Conservation (phyloP, 1,140 invertebrate species). For the Choristoneura fumiferana region DNA sequence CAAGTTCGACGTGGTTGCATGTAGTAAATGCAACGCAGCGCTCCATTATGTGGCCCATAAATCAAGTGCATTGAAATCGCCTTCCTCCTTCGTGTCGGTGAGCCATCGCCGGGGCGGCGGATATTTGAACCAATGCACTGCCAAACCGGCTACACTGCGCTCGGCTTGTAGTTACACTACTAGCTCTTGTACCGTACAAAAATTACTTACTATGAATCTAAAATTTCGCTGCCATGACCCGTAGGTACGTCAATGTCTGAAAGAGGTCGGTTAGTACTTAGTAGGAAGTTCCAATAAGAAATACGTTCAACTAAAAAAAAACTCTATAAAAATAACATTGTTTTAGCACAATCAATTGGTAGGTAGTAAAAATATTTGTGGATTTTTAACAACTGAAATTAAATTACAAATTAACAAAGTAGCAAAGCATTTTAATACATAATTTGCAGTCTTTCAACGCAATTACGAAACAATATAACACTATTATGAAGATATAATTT, state of each 20-base stretch:
- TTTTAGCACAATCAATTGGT: too few species aligned
- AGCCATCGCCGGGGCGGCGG: conserved; percentile 47
- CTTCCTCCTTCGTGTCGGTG: conserved; percentile 61
- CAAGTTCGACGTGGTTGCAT: conserved; percentile 42
- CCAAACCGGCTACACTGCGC: conserved; percentile 22
- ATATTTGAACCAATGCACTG: conserved; percentile 50
- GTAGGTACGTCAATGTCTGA: too few species aligned
- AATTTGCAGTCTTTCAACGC: background rate
- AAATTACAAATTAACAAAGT: too few species aligned
- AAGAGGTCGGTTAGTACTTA: too few species aligned
- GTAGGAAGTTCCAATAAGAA: too few species aligned
- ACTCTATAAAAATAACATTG: too few species aligned
- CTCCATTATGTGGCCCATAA: conserved; percentile 60
- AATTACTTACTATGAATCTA: too few species aligned
- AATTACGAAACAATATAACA: background rate
- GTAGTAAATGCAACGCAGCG: conserved; percentile 51
- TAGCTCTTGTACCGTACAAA: too few species aligned
- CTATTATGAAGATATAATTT: background rate
- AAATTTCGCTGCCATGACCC: too few species aligned
- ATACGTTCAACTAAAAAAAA: too few species aligned
- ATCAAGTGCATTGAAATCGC: conserved; percentile 66
- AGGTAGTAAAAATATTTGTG: too few species aligned
- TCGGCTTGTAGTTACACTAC: background rate
- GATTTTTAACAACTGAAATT: too few species aligned
- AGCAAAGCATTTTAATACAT: background rate